Conservation (phyloP, 2,797 vertebrate species). For the Melanogrammus aeglefinus region DNA sequence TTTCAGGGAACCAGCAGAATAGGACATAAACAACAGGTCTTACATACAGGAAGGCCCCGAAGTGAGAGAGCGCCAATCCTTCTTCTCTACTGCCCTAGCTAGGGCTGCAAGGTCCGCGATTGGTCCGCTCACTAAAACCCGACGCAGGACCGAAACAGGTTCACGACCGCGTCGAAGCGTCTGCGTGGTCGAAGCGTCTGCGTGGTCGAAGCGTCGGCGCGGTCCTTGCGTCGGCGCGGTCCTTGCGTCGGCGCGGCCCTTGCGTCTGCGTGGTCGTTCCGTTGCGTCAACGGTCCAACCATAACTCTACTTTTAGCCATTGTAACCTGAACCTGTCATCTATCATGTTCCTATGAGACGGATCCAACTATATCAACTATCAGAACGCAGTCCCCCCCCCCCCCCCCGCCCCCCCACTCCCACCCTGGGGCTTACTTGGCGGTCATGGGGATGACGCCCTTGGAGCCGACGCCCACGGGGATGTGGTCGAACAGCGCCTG, state of each 20-base stretch:
- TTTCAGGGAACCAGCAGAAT: not conserved
- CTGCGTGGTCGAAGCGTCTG: too few relatives aligned
- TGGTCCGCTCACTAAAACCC: too few relatives aligned
- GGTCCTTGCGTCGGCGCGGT: too few relatives aligned
- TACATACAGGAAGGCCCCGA: not conserved
- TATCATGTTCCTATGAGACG: not conserved
- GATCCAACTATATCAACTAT: not conserved
- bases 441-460: slow-evolving; percentile 95
- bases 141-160: too few relatives aligned
- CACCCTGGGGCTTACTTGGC: slow-evolving; percentile 82
- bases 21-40: not conserved
- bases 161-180: too few relatives aligned
- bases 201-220: too few relatives aligned
- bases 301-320: too few relatives aligned
- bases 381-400: not conserved
- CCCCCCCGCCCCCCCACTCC: not conserved
- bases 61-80: not conserved
- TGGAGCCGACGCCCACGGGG: slow-evolving; percentile 95
- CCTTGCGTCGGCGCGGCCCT: too few relatives aligned
- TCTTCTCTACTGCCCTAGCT: too few relatives aligned
- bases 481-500: slow-evolving; percentile 98
- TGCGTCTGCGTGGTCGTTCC: too few relatives aligned
- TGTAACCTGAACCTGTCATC: not conserved
- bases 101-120: too few relatives aligned
- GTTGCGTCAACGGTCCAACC: too few relatives aligned